phyloP scores from a whole-genome alignment of 2,797 vertebrate species.

The Malacoctenus gilli region DNA sequence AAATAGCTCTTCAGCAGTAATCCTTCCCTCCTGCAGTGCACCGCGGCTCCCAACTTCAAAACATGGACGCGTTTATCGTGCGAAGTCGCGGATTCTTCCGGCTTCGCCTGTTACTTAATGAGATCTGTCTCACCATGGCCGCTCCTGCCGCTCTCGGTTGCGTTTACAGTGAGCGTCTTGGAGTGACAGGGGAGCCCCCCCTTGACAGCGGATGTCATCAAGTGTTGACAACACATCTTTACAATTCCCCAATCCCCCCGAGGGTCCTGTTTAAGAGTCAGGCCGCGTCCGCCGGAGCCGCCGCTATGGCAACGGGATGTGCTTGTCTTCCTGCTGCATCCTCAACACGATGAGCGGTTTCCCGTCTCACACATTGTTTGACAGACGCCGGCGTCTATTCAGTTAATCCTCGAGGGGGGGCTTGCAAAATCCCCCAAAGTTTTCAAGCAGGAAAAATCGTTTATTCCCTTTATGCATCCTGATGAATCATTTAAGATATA shows the following conservation, averaged over 20 bases:
- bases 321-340: slow-evolving; percentile 66
- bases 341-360: slow-evolving; percentile 50
- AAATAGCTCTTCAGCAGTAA: slow-evolving; percentile 35
- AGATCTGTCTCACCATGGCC: slow-evolving; percentile 38
- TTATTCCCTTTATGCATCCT: too few species aligned
- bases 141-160: slow-evolving; percentile 27
- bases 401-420: slow-evolving; percentile 22
- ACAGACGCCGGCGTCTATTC: slow-evolving; percentile 44
- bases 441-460: slow-evolving; percentile 29
- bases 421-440: slow-evolving; percentile 37
- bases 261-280: slow-evolving; percentile 82
- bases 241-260: slow-evolving; percentile 44
- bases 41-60: slow-evolving; percentile 33
- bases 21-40: slow-evolving; percentile 12
- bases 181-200: slow-evolving; percentile 27
- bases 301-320: slow-evolving; percentile 85
- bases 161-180: slow-evolving; percentile 17
- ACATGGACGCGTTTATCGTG: neutral
- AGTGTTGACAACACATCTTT: slow-evolving; percentile 71
- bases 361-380: slow-evolving; percentile 60
- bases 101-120: slow-evolving; percentile 43
- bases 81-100: slow-evolving; percentile 36
- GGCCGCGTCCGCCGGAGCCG: slow-evolving; percentile 71
- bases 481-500: too few species aligned
- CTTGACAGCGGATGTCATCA: slow-evolving; percentile 63